Conservation (phyloP, 2,113 vertebrate genomes). For the Illadopsis cleaveri region DNA sequence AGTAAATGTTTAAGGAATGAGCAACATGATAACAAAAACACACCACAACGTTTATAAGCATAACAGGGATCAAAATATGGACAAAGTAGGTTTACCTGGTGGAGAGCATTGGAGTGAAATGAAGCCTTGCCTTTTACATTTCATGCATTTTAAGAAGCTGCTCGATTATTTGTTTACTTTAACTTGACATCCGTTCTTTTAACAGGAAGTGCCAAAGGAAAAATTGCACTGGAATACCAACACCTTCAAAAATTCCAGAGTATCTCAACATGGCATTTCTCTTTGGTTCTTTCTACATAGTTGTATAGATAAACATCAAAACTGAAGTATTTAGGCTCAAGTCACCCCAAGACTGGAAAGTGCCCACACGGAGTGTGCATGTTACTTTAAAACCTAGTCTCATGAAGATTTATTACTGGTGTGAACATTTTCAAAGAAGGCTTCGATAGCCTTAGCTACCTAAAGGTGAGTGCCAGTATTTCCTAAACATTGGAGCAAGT, state of each 20-base stretch:
- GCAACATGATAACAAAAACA: not conserved
- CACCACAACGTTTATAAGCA: not conserved
- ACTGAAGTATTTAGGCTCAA: not conserved
- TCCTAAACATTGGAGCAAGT: not conserved
- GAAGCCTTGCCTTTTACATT: not conserved
- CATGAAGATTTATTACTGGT: not conserved
- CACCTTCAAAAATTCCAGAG: not conserved
- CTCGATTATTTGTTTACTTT: not conserved
- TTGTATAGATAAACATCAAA: not conserved
- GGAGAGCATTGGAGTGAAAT: not conserved
- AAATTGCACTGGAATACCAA: not conserved
- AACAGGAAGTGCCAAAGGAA: not conserved
- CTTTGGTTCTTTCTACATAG: not conserved
- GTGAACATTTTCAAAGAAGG: not conserved
- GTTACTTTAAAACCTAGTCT: not conserved
- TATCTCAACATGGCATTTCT: not conserved
- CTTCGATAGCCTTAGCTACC: not conserved
- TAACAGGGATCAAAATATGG: not conserved
- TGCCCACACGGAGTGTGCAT: not conserved
- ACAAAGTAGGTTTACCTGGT: not conserved
- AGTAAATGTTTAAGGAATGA: constrained; percentile 11
- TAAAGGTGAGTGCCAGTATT: not conserved
- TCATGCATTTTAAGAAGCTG: not conserved
- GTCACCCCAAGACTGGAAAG: not conserved
- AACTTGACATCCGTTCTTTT: not conserved